Base-by-base conservation (phyloP, 2,113 vertebrate genomes). In the Rhea americana region DNA sequence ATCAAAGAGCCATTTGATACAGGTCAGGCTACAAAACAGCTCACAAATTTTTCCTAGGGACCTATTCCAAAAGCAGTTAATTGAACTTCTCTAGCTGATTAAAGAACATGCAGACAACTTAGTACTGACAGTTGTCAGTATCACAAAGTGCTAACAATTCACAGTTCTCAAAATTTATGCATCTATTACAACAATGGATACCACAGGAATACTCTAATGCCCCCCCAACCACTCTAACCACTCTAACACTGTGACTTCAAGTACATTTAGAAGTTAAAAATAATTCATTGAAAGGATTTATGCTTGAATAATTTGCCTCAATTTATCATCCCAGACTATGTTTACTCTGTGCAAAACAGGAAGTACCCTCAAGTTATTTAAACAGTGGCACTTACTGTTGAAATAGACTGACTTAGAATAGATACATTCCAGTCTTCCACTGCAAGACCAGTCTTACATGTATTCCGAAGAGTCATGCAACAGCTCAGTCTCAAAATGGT, bases 291-390 rank as follows among this genome's bases (percentile, higher is more conserved):
- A 41, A 74, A 91, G 79, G 76, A 93, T 90, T 91, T 93, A 59
- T 74, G 82, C 89, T 83, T 85, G 51, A 96, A 83, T 88, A 84
- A 83, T 61, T 84, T 85, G 18, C 22, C 35, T 77, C 72, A 24
- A 53, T 76, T 92, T 93, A 78, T 84, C 92, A 95, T 41, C 26
- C 16, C 32, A 71, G 28, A 39, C 39, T 56, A 6, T 30, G n/a
- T 41, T 87, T 84, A 81, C 30, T 51, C 56, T 58, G 35, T 53
- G 53, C 86, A 91, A 84, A 96, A 88, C 18, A 90, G 87, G 85
- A 95, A 94, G 51, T 77, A 80, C 21, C 24, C 28, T 81, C 82
- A 76, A 1, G 0, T 82, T 80, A 85, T 66, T 93, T 89, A 71
- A 81, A 74, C 41, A 77, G 82, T 39, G 82, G 39, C 68, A 66